Conservation (phyloP, 2,797 vertebrate genomes). For the Periophthalmus magnuspinnatus region DNA sequence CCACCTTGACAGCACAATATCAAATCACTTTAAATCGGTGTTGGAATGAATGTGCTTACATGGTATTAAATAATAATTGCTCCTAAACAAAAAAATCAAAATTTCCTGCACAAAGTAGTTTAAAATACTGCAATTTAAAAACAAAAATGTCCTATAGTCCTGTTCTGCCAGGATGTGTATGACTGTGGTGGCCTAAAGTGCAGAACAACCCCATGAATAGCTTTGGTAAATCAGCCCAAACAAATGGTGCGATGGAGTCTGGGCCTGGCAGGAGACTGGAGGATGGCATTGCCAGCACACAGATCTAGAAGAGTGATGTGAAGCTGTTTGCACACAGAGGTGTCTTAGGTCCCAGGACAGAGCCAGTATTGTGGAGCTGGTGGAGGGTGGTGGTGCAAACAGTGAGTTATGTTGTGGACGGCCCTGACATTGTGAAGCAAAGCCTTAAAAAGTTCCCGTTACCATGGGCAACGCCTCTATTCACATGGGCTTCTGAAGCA, state of each 20-base stretch:
- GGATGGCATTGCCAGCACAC: not conserved
- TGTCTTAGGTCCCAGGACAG: conserved; percentile 5
- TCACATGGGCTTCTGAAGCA: conserved; percentile 1
- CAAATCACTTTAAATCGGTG: too few relatives aligned
- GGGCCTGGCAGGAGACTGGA: conserved; percentile 6
- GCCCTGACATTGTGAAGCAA: not conserved
- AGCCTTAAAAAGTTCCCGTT: conserved; percentile 5
- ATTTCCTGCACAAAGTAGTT: too few relatives aligned
- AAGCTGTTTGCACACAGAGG: not conserved
- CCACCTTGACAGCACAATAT: too few relatives aligned
- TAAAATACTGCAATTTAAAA: too few relatives aligned
- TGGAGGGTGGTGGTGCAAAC: not conserved
- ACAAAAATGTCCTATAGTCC: not conserved
- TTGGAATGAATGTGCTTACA: too few relatives aligned
- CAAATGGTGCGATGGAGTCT: not conserved
- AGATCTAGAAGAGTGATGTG: not conserved
- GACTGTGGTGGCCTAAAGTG: not conserved
- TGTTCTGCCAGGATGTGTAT: not conserved
- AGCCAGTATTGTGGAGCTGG: not conserved
- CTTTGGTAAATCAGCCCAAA: conserved; percentile 4
- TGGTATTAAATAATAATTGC: too few relatives aligned
- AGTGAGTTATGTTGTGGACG: conserved; percentile 13
- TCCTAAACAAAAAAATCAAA: too few relatives aligned
- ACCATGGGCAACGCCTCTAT: not conserved
- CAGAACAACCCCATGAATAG: too few relatives aligned